A percentile compares a stretch with the other conserved stretches of the same genome.
phyloP scores from a whole-genome alignment of 2,797 vertebrate genomes.

The Enteromius viviparus region DNA sequence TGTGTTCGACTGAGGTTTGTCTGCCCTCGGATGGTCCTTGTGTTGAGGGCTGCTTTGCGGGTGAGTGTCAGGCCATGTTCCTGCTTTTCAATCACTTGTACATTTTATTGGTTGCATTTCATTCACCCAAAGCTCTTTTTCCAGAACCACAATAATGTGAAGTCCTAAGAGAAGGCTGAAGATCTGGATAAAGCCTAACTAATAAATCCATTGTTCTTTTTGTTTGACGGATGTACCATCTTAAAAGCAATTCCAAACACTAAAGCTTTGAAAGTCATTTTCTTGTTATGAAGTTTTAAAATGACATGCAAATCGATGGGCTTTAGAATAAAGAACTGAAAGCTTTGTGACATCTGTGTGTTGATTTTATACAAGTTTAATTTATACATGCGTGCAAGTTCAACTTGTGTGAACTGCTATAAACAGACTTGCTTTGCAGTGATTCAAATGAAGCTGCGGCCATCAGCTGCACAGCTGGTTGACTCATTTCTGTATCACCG shows the following conservation, averaged over 20 bases:
- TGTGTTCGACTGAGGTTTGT: constrained; percentile 83
- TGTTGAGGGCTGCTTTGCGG: constrained; percentile 78
- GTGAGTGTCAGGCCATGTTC: constrained; percentile 40
- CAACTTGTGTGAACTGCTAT: background rate
- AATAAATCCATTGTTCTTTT: background rate
- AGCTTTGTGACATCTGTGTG: background rate
- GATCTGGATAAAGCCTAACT: background rate
- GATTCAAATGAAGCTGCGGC: background rate
- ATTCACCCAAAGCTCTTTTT: background rate
- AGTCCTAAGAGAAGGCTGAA: constrained; percentile 12
- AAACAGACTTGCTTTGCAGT: background rate
- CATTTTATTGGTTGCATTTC: constrained; percentile 2
- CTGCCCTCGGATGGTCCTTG: constrained; percentile 74
- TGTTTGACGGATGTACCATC: background rate
- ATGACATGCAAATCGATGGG: background rate
- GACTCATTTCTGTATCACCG: constrained; percentile 7
- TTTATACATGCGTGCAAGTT: background rate
- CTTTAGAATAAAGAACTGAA: background rate
- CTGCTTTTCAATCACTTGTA: background rate
- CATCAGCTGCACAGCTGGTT: background rate
- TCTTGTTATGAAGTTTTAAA: background rate
- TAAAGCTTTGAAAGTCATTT: constrained; percentile 12
- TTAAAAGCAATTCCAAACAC: background rate
- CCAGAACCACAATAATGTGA: constrained; percentile 10
- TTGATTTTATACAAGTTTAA: background rate